Conservation (phyloP, 2,888 invertebrate species). For the Caenorhabditis plicata region DNA sequence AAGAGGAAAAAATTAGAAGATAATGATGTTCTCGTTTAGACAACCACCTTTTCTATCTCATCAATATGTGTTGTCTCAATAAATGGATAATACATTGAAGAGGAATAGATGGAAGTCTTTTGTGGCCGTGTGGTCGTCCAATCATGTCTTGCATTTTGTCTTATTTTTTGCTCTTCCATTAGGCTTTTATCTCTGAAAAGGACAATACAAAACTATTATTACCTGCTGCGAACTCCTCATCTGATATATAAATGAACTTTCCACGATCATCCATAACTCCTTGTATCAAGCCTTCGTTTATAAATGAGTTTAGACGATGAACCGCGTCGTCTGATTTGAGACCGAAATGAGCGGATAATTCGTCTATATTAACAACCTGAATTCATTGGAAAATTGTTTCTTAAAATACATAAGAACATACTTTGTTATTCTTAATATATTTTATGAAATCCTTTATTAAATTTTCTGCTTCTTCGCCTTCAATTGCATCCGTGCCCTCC, state of each 20-base stretch:
- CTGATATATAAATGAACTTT: constrained; percentile 95
- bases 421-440: constrained; percentile 59
- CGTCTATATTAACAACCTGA: constrained; percentile 64
- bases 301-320: constrained; percentile 80
- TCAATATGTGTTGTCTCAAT: too few relatives aligned
- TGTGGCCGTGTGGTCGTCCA: too few relatives aligned
- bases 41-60: too few relatives aligned
- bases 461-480: constrained; percentile 59
- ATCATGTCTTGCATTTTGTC: too few relatives aligned
- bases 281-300: constrained; percentile 81
- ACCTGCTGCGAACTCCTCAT: constrained; percentile 80
- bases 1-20: too few relatives aligned
- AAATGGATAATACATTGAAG: too few relatives aligned
- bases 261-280: constrained; percentile 97
- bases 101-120: too few relatives aligned
- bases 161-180: too few relatives aligned
- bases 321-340: constrained; percentile 67
- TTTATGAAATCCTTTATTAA: constrained; percentile 58
- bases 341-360: constrained; percentile 59
- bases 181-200: too few relatives aligned
- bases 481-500: constrained; percentile 60
- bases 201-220: too few relatives aligned
- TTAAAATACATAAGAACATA: constrained; percentile 3
- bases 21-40: too few relatives aligned
- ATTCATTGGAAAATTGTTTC: background rate